Evolutionary conservation across 2,113 vertebrate species (phyloP), one percentile per base, ranked within the genome.

Genomic region (Riparia riparia): DNA sequence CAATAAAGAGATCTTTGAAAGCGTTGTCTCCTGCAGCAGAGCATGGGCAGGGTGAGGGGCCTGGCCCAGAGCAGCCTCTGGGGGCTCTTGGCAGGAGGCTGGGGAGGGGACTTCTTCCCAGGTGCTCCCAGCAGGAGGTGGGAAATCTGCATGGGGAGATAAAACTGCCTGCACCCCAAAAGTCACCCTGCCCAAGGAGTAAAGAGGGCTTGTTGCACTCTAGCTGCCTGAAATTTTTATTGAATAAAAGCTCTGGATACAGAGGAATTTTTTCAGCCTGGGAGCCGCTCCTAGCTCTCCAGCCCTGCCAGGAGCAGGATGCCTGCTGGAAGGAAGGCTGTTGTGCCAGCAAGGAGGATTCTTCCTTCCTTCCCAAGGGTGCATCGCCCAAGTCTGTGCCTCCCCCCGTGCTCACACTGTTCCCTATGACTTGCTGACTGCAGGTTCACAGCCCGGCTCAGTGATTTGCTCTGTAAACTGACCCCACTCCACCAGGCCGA

Each of bases 1-100:
- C 96, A 98, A 98, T 98, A 98, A 98, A 98, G 93, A 91, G 95
- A 97, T 98, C 92, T 98, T 98, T 97, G 73, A 78, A 96, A 96
- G 95, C 86, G 2, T 17, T 1, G 47, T 34, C 56, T 95, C 47
- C 78, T 0, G 5, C 54, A 61, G 73, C 68, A 93, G 80, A 42
- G 29, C 7, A 1, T 0, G 1, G 53, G 49, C 72, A 51, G 29
- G 49, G 17, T 3, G 5, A 5, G 17, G 26, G 13, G 4, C 16
- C 1, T 0, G 1, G 47, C 31, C 32, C 32, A 21, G 53, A 79
- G 39, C 37, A 44, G 60, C 21, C 28, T 26, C 25, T 0, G 0
- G 9, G n/a, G 32, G 51, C 20, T 82, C 6, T 9, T 47, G 10
- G 8, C 57, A 49, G 37, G 41, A 73, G 45, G 32, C 11, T 56